Conservation (phyloP, 2,113 vertebrate genomes). For the Isichthys henryi region DNA sequence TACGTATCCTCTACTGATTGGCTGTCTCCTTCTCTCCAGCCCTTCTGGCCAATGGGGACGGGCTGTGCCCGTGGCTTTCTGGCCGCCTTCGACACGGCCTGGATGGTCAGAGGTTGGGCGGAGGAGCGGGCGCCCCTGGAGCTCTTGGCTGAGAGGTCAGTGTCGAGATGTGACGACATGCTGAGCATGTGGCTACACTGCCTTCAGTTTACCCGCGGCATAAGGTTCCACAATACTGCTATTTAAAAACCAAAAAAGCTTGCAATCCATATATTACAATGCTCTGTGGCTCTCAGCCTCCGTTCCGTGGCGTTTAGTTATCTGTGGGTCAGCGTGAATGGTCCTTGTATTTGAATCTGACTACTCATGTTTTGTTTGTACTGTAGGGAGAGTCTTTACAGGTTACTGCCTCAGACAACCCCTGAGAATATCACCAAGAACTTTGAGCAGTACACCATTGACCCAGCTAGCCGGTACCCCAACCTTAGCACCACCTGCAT, state of each 20-base stretch:
- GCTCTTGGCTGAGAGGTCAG: slow-evolving; percentile 81
- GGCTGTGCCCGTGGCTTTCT: slow-evolving; percentile 92
- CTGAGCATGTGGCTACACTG: not conserved
- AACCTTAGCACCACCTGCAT: slow-evolving; percentile 87
- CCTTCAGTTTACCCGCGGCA: not conserved
- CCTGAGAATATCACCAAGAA: slow-evolving; percentile 95
- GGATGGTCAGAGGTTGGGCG: slow-evolving; percentile 90
- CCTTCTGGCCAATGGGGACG: slow-evolving; percentile 98
- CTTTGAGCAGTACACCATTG: slow-evolving; percentile 88
- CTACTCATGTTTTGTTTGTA: slow-evolving; percentile 37
- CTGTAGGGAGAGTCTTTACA: slow-evolving; percentile 82
- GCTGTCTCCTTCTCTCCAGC: slow-evolving; percentile 55
- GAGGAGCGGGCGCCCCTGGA: slow-evolving; percentile 73
- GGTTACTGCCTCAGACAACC: slow-evolving; percentile 91
- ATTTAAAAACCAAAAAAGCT: not conserved
- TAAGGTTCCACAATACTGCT: not conserved
- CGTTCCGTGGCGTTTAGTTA: not conserved
- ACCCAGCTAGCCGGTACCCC: slow-evolving; percentile 83
- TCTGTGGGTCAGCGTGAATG: not conserved
- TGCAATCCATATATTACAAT: not conserved
- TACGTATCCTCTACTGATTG: not conserved
- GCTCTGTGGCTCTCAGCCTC: not conserved
- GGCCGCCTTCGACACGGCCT: slow-evolving; percentile 86
- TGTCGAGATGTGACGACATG: not conserved
- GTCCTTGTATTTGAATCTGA: not conserved